phyloP scores from a whole-genome alignment of 2,113 vertebrate species.

The Baryphthengus martii region DNA sequence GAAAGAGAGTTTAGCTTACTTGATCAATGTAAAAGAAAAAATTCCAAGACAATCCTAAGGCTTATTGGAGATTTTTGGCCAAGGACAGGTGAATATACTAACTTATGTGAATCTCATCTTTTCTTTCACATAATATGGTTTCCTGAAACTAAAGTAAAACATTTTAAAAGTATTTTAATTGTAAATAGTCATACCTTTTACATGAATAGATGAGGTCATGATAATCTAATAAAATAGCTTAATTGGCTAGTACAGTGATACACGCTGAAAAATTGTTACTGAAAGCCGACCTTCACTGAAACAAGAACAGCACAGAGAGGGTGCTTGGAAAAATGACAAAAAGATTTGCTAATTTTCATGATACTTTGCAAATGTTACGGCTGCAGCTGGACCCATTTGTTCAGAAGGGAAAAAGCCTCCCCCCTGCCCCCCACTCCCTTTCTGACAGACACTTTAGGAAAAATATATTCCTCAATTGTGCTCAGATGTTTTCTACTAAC shows the following conservation, averaged over 20 bases:
- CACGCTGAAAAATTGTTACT: slow-evolving; percentile 36
- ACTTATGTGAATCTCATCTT: background rate
- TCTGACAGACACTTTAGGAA: background rate
- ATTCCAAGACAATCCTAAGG: background rate
- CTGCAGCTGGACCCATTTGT: background rate
- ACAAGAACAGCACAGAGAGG: slow-evolving; percentile 18
- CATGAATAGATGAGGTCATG: slow-evolving; percentile 36
- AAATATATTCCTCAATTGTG: background rate
- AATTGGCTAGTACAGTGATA: background rate
- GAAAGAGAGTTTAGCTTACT: background rate
- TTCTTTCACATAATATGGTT: slow-evolving; percentile 3
- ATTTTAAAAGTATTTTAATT: slow-evolving; percentile 24
- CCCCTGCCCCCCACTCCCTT: rapidly evolving
- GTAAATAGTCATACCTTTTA: slow-evolving; percentile 50
- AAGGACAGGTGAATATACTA: background rate
- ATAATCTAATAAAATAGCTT: slow-evolving; percentile 41
- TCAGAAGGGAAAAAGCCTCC: background rate
- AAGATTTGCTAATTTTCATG: slow-evolving; percentile 41
- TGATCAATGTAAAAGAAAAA: background rate
- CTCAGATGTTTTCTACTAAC: background rate
- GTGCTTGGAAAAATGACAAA: slow-evolving; percentile 45
- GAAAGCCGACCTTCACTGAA: slow-evolving; percentile 41
- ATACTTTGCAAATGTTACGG: slow-evolving; percentile 3
- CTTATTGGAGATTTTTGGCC: background rate
- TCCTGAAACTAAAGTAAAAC: background rate